Percentiles rank a stretch among this genome's conserved stretches.
Conservation (phyloP, 2,113 vertebrate genomes). For the Dicentrarchus labrax region DNA sequence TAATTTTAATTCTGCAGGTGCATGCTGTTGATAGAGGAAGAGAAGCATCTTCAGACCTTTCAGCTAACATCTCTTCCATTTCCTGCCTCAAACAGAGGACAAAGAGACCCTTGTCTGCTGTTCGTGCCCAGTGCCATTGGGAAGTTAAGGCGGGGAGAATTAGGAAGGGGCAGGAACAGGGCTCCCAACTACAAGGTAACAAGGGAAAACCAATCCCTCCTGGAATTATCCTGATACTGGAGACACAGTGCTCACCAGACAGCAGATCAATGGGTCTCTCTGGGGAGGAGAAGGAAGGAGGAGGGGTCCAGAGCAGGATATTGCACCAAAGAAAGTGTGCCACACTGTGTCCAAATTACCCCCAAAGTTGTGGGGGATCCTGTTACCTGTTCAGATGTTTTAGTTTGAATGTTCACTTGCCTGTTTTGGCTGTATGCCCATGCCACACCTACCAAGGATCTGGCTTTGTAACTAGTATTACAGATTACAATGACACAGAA, state of each 20-base stretch:
- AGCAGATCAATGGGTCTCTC: conserved; percentile 83
- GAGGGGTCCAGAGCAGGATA: conserved; percentile 80
- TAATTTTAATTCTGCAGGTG: conserved; percentile 11
- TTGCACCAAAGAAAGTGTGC: conserved; percentile 82
- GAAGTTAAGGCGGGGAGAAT: conserved; percentile 83
- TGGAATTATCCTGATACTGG: conserved; percentile 83
- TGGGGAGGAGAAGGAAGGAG: conserved; percentile 69
- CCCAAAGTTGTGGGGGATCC: conserved; percentile 78
- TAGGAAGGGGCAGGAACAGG: conserved; percentile 83
- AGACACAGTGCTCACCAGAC: conserved; percentile 78
- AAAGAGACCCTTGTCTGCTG: conserved; percentile 81
- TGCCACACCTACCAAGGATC: conserved; percentile 59
- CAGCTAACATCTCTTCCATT: conserved; percentile 60
- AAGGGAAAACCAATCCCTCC: conserved; percentile 87
- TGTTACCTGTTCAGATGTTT: conserved; percentile 86
- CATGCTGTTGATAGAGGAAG: conserved; percentile 19
- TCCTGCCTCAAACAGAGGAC: conserved; percentile 70
- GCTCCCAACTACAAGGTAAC: conserved; percentile 84
- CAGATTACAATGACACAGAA: conserved; percentile 58
- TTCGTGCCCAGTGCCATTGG: conserved; percentile 68
- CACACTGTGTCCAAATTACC: conserved; percentile 81
- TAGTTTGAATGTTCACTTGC: conserved; percentile 80
- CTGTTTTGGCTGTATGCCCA: conserved; percentile 70
- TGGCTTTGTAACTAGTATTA: conserved; percentile 62
- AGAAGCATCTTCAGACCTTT: conserved; percentile 54